Evolutionary conservation across 2,888 invertebrate genomes (phyloP).

Genomic region (Nasonovia ribisnigri): DNA sequence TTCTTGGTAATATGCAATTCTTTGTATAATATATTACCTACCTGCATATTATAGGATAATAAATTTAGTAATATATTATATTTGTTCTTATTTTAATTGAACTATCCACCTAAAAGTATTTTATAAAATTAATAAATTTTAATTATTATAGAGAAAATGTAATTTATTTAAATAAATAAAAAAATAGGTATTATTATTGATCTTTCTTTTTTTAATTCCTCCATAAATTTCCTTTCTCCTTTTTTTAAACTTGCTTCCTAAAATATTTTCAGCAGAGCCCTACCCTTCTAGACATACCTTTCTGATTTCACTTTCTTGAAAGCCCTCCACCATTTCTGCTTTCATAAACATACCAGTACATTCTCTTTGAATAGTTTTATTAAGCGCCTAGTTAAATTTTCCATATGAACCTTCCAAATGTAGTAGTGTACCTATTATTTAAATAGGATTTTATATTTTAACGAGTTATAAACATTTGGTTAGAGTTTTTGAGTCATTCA

Average conservation of each 20-base stretch:
- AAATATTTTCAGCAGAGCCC: constrained; percentile 59
- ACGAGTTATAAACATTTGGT: neutral
- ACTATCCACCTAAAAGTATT: no score
- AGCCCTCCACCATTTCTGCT: constrained; percentile 52
- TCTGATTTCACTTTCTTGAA: constrained; percentile 64
- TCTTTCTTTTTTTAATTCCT: constrained; percentile 38
- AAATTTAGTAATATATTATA: neutral
- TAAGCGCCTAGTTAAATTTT: constrained; percentile 34
- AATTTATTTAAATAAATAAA: neutral
- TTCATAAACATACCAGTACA: constrained; percentile 52
- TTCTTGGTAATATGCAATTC: neutral
- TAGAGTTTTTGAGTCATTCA: neutral
- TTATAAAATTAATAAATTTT: no score
- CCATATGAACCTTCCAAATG: constrained; percentile 19
- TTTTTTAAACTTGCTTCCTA: constrained; percentile 42
- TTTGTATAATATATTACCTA: neutral
- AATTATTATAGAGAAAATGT: no score
- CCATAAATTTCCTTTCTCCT: constrained; percentile 61
- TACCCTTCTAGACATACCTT: constrained; percentile 60
- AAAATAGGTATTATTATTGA: constrained; percentile 2
- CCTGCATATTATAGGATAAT: no score
- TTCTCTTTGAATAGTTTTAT: constrained; percentile 60
- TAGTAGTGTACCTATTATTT: constrained; percentile 12
- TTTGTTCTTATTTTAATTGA: neutral
- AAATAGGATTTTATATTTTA: neutral